A percentile compares a stretch with the other conserved stretches of the same genome.
These are phyloP conservation scores for Xenus cinereus DNA, from an alignment of 2,113 vertebrate genomes.

Conservation along the genomic window DNA sequence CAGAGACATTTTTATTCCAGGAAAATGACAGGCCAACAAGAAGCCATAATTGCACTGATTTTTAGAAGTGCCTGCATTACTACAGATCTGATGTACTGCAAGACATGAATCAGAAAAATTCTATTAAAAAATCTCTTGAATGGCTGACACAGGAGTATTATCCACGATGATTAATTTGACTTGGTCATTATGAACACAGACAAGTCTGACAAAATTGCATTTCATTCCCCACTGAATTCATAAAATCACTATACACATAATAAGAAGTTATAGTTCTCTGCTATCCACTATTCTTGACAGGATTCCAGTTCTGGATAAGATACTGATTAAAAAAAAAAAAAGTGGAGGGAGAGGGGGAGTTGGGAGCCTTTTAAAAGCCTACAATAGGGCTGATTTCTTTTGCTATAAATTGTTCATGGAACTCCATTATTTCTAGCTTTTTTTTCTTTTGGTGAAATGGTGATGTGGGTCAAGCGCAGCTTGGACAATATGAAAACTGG, in stretches of 20 bases:
- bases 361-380: constrained; percentile 28
- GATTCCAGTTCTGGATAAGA: constrained; percentile 60
- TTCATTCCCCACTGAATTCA: constrained; percentile 89
- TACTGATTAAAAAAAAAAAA: constrained; percentile 19
- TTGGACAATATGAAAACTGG: neutral
- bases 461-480: neutral
- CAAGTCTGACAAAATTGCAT: constrained; percentile 92
- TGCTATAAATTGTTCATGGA: constrained; percentile 8
- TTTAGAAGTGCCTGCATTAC: constrained; percentile 87
- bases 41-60: constrained; percentile 92
- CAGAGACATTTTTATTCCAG: constrained; percentile 71
- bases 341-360: neutral
- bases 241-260: constrained; percentile 65
- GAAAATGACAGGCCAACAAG: constrained; percentile 90
- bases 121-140: constrained; percentile 95
- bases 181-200: constrained; percentile 94
- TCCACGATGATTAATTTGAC: constrained; percentile 96
- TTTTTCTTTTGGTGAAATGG: neutral
- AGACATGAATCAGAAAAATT: constrained; percentile 96
- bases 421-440: constrained; percentile 16
- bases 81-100: constrained; percentile 86
- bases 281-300: constrained; percentile 55
- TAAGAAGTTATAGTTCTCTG: constrained; percentile 63
- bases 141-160: constrained; percentile 91
- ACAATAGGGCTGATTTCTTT: constrained; percentile 50